These are phyloP conservation scores for Pachliopta kotzebuea DNA, from an alignment of 2,888 invertebrate species.

Conservation along the genomic window DNA sequence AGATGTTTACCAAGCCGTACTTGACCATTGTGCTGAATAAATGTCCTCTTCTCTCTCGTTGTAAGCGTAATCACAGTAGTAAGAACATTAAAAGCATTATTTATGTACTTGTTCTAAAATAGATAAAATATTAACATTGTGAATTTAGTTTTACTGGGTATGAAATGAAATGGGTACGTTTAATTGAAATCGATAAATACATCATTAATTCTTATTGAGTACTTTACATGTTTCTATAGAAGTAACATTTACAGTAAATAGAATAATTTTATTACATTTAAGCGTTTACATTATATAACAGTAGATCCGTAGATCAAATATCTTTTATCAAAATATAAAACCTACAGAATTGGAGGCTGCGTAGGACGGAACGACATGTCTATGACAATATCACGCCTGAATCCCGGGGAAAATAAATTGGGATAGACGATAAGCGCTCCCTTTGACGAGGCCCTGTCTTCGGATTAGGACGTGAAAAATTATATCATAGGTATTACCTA, in stretches of 20 bases:
- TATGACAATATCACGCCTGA: conserved; percentile 66
- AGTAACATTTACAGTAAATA: not conserved
- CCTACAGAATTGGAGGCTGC: conserved; percentile 13
- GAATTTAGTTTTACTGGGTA: too few species aligned
- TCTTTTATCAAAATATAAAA: conserved; percentile 11
- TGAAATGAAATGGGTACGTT: too few species aligned
- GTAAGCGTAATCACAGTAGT: too few species aligned
- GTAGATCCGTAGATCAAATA: not conserved
- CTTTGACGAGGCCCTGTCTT: conserved; percentile 74
- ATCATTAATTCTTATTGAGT: too few species aligned
- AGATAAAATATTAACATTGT: too few species aligned
- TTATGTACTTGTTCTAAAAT: too few species aligned
- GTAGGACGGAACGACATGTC: conserved; percentile 42
- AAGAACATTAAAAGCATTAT: too few species aligned
- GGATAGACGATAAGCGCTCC: conserved; percentile 72
- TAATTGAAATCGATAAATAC: too few species aligned
- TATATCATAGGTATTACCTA: conserved; percentile 56
- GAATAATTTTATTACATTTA: not conserved
- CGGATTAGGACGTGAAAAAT: conserved; percentile 78
- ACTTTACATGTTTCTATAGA: not conserved
- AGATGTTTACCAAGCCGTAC: too few species aligned
- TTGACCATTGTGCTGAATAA: too few species aligned
- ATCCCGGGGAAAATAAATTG: conserved; percentile 73
- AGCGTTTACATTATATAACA: not conserved
- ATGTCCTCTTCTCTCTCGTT: too few species aligned